Base-by-base conservation (phyloP, 1,140 invertebrate genomes). In the Maniola jurtina region DNA sequence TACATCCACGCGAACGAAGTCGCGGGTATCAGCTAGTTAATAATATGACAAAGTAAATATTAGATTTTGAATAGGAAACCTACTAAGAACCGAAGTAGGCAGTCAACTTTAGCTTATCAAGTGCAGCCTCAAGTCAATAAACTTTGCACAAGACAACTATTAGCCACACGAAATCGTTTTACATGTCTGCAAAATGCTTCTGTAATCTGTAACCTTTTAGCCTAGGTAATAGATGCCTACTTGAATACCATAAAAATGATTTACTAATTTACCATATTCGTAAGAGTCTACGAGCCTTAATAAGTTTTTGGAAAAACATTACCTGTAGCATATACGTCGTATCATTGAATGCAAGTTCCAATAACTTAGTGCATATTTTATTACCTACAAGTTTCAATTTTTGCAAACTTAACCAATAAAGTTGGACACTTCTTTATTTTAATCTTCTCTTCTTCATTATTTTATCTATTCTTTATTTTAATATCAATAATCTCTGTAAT, bases 121-220 rank as follows among this genome's bases (percentile, higher is more conserved):
- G 13, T 13, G 9, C 1, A 45, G 25, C 25, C 25, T n/a, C 16
- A 55, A 10, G 52, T 25, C 33, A 55, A 55, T 35, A 34, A n/a
- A n/a, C 35, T 34, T 55, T 55, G 35, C 33, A 55, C 14, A 55
- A 55, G 25, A 55, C 13, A 55, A 34, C 13, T n/a, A 45, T 45
- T n/a, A n/a, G 42, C 13, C 13, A 45, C 13, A 45, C 9, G 42
- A 45, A 45, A 45, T 45, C 42, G 13, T 45, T 45, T n/a, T 35
- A 55, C 10, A 54, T 55, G 33, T 35, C 13, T 45, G 42, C 42
- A 45, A 45, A 45, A 45, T 45, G 13, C 42, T 11, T n/a, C 42
- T 45, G 25, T 4, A 25, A 25, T n/a, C n/a, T n/a, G 6, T 42
- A 42, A 42, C 40, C 42, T 8, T 45, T 45, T 45, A 45, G 3